Evolutionary conservation across 2,888 invertebrate genomes (phyloP), one percentile per base, ranked within the genome.

Genomic region (Heliconius cydno): DNA sequence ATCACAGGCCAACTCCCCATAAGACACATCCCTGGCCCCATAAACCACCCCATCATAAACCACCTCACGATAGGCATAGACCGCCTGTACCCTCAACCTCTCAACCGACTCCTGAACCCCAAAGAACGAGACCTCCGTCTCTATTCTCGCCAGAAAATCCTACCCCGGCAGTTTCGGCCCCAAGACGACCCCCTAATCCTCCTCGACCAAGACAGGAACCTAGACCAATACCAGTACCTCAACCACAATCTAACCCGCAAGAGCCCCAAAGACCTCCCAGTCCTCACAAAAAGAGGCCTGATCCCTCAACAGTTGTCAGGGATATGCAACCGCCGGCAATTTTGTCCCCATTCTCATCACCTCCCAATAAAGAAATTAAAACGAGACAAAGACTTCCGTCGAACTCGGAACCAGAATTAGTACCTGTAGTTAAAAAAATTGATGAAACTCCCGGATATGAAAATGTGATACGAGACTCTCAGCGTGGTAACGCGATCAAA

Each of bases 121-220:
- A 90, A 78, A 86, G 92, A 65, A 95, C 95, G 30, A 92, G 96
- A 73, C 95, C 96, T 4, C 96, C 96, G 0, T 96, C 97, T 22
- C 87, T 97, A 57, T 97, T 97, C 88, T 97, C 97, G 5, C 97
- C 97, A 0, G 96, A 96, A 82, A 96, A 96, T 81, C 92, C 93
- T 1, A 94, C 95, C 0, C 95, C 96, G 5, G 92, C 90, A 9
- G 92, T 93, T 1, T 95, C 95, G n/a, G 89, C 90, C 0, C 90
- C 90, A 2, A 84, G 85, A 83, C 86, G 88, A 84, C 88, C 88
- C 68, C 92, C 88, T n/a, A 91, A 75, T 89, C 90, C 81, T 89
- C 89, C 10, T 89, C 88, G 77, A 71, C 89, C 82, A 5, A 87
- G 86, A 77, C 86, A 87, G 19, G 86, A 80, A 77, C 82, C 73